Conservation (phyloP, 2,888 invertebrate genomes). For the Polietes domitor region DNA sequence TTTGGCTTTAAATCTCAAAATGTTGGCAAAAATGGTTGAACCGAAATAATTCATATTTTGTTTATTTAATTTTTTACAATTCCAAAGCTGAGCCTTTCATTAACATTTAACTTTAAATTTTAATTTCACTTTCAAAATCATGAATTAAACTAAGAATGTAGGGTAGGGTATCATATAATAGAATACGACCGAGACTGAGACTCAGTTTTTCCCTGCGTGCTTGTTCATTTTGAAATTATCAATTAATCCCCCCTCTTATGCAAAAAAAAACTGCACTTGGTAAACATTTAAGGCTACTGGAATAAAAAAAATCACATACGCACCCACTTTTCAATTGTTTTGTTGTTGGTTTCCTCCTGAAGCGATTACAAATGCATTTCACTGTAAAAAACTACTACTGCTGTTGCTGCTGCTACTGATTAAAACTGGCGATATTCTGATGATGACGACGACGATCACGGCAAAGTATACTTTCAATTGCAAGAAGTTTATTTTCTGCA, state of each 20-base stretch:
- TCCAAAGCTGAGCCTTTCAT: too few species aligned
- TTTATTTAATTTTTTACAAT: too few species aligned
- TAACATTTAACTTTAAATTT: too few species aligned
- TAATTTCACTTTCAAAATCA: too few species aligned
- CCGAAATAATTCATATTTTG: too few species aligned
- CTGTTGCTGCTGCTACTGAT: neutral
- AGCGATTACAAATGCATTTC: slow-evolving; percentile 18
- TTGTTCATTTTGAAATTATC: neutral
- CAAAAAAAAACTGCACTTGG: slow-evolving; percentile 39
- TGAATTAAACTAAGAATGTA: too few species aligned
- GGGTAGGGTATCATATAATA: too few species aligned
- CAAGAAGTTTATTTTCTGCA: slow-evolving; percentile 14
- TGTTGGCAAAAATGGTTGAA: too few species aligned
- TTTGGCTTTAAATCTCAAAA: too few species aligned
- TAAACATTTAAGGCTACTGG: slow-evolving; percentile 16
- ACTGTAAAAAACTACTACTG: neutral
- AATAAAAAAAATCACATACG: slow-evolving; percentile 46
- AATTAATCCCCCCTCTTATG: slow-evolving; percentile 35
- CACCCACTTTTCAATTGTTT: slow-evolving; percentile 53
- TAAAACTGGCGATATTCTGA: too few species aligned
- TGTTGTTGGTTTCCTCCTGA: slow-evolving; percentile 5
- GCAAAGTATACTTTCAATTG: slow-evolving; percentile 4
- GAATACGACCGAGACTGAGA: too few species aligned
- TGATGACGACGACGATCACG: neutral
- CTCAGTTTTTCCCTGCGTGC: too few species aligned